phyloP scores from a whole-genome alignment of 2,113 vertebrate species.

The Noturus placidus region DNA sequence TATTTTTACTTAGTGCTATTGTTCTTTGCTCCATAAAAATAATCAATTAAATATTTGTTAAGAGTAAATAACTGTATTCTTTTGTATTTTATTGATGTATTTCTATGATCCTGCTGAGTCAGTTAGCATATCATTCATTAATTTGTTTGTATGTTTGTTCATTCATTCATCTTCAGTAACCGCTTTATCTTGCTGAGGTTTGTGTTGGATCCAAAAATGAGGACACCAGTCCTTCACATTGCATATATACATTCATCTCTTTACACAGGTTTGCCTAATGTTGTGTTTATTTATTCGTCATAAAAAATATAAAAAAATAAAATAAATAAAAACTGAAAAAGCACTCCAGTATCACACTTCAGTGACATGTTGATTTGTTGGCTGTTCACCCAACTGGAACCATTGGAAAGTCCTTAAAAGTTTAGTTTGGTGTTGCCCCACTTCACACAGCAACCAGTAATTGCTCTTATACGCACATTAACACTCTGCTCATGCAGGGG shows the following conservation, averaged over 20 bases:
- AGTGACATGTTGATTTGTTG: conserved; percentile 24
- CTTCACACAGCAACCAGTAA: conserved; percentile 67
- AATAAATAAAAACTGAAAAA: neutral
- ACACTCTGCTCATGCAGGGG: conserved; percentile 50
- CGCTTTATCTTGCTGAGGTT: neutral
- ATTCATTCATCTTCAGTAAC: neutral
- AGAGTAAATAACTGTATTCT: neutral
- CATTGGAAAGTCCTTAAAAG: conserved; percentile 64
- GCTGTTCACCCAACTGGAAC: conserved; percentile 25
- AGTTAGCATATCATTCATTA: neutral
- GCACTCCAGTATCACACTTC: conserved; percentile 3
- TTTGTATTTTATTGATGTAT: neutral
- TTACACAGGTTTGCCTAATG: neutral
- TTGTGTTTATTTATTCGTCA: neutral
- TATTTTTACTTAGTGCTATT: neutral
- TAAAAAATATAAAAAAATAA: conserved; percentile 1
- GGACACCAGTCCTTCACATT: neutral
- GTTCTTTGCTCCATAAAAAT: neutral
- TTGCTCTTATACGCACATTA: conserved; percentile 60
- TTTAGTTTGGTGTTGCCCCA: conserved; percentile 57
- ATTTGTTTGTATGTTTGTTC: neutral
- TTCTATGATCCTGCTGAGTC: neutral
- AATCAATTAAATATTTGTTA: neutral
- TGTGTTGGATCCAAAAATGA: neutral
- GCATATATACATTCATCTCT: neutral